Conservation (phyloP, 1,140 invertebrate species). For the Dendrolimus punctatus region DNA sequence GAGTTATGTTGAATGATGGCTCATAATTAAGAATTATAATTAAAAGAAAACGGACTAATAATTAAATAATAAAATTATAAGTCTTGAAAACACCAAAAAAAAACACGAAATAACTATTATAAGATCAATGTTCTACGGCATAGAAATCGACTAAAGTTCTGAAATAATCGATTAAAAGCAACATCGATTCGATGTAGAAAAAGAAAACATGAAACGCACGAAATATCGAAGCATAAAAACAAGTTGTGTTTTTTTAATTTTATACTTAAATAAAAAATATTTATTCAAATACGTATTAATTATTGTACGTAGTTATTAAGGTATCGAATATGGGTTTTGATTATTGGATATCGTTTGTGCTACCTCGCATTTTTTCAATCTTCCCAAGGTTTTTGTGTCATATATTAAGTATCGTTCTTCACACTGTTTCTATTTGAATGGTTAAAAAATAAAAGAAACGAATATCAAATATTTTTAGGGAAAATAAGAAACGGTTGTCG, state of each 20-base stretch:
- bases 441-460: too few relatives aligned
- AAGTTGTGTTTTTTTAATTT: constrained; percentile 64
- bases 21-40: too few relatives aligned
- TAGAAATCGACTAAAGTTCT: constrained; percentile 8
- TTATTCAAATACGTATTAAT: constrained; percentile 57
- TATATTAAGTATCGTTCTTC: too few relatives aligned
- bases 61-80: too few relatives aligned
- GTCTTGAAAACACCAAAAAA: constrained; percentile 14
- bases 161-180: constrained; percentile 11
- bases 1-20: too few relatives aligned
- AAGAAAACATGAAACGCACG: constrained; percentile 19
- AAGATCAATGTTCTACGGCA: constrained; percentile 11
- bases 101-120: constrained; percentile 19
- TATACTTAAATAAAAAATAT: constrained; percentile 60
- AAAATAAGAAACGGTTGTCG: too few relatives aligned
- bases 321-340: background rate
- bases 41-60: too few relatives aligned
- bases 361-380: too few relatives aligned
- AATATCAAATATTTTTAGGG: too few relatives aligned
- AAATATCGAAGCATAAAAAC: constrained; percentile 44
- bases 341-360: too few relatives aligned
- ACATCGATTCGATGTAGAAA: constrained; percentile 17
- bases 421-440: too few relatives aligned
- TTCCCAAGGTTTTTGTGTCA: too few relatives aligned
- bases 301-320: constrained; percentile 42